Evolutionary conservation across 2,888 invertebrate species (phyloP).

Genomic region (Drosophila mulleri): DNA sequence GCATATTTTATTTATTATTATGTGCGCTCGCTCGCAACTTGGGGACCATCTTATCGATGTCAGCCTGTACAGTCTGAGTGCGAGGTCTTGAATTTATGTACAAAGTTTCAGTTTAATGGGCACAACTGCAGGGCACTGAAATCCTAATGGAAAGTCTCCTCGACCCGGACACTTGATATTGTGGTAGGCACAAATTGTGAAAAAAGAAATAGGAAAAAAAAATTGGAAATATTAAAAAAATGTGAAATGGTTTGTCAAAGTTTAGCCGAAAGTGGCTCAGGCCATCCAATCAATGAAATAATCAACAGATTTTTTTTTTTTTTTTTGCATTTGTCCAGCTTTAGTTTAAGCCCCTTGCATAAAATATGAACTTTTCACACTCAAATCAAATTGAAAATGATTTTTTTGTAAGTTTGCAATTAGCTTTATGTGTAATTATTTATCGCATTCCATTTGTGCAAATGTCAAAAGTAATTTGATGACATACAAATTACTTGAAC

Average conservation of each 20-base stretch:
- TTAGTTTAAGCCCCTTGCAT: background rate
- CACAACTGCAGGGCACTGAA: constrained; percentile 54
- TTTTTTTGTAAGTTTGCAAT: constrained; percentile 6
- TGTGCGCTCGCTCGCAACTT: constrained; percentile 24
- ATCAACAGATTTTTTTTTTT: background rate
- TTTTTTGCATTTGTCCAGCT: too few species aligned
- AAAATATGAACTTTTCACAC: background rate
- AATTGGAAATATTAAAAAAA: constrained; percentile 33
- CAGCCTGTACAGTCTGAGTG: constrained; percentile 55
- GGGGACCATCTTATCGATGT: constrained; percentile 58
- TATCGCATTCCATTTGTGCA: constrained; percentile 18
- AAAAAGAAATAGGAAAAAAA: background rate
- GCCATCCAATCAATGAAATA: background rate
- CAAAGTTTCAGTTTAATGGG: constrained; percentile 69
- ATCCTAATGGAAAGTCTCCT: constrained; percentile 55
- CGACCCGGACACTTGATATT: constrained; percentile 40
- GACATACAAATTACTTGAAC: constrained; percentile 1
- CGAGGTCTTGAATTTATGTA: constrained; percentile 64
- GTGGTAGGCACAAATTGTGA: constrained; percentile 1
- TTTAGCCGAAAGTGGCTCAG: background rate
- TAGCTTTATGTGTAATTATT: constrained; percentile 3
- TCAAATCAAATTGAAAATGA: background rate
- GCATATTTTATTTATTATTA: constrained; percentile 69
- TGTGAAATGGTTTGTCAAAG: background rate
- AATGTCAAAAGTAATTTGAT: constrained; percentile 6